Evolutionary conservation across 2,797 vertebrate genomes (phyloP), one percentile per base, ranked within the genome.

Genomic region (Sebastes dallii): DNA sequence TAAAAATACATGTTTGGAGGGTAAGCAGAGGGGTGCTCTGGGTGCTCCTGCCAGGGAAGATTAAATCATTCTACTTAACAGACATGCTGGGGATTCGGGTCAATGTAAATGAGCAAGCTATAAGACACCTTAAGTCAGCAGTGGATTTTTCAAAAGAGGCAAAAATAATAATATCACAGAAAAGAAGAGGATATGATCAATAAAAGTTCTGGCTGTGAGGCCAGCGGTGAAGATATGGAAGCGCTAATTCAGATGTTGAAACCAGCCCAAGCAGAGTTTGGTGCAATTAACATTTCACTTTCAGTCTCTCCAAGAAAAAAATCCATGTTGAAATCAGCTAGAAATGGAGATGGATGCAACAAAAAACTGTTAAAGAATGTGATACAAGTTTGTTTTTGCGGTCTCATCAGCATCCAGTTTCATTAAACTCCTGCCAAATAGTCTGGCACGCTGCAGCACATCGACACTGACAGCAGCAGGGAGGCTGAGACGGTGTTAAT

Each of bases 1-100:
- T 93, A 95, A 95, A 93, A 93, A 94, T 94, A 88, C 89, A 95
- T 95, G 91, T 93, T 92, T 68, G 61, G 88, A 91, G 89, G 90
- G 90, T 85, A 81, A 91, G 86, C 83, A 88, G 90, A 88, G 91
- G 88, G 91, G 86, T 86, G 86, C 82, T 85, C 82, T 85, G 84
- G 91, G 84, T 87, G 75, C 87, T 89, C 85, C 93, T 95, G 92
- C 88, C 92, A 94, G 85, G 89, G 88, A 82, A 88, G 78, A 95
- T 95, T 92, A 95, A 90, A 89, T 92, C 93, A 91, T 75, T 79
- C 87, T 80, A 84, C 76, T 91, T 91, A 89, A 90, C 85, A 92
- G 86, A 89, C 80, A 88, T 80, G 83, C 80, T 72, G 72, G 74
- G 86, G 91, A 94, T 95, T 87, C 76, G 58, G 90, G 91, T 92